These are phyloP conservation scores for Orcinus orca DNA, from an alignment of 2,113 vertebrate species.

Conservation along the genomic window DNA sequence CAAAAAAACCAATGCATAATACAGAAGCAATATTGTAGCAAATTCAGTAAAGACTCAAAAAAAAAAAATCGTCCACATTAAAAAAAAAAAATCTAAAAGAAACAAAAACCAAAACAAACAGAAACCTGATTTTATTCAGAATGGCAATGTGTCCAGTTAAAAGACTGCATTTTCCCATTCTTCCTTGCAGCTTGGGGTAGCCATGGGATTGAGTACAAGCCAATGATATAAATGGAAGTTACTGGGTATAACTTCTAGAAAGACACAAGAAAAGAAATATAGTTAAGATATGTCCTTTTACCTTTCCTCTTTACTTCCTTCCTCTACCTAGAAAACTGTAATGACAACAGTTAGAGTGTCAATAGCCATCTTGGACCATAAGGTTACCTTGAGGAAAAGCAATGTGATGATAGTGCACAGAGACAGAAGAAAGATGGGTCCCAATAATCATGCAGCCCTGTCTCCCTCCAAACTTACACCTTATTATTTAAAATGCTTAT, in stretches of 20 bases:
- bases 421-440: background rate
- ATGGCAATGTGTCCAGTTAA: background rate
- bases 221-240: background rate
- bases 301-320: background rate
- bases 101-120: background rate
- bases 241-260: background rate
- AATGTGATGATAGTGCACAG: background rate
- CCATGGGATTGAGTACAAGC: background rate
- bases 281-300: background rate
- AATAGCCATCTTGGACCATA: background rate
- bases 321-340: background rate
- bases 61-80: no score
- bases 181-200: background rate
- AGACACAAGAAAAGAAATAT: background rate
- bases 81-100: no score
- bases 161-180: background rate
- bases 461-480: background rate
- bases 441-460: background rate
- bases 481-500: background rate
- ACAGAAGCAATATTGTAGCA: no score
- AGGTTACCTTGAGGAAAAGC: background rate
- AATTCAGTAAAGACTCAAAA: no score
- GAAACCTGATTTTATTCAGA: background rate
- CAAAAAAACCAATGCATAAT: no score
- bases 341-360: background rate